A percentile compares a stretch with the other conserved stretches of the same genome.
phyloP scores from a whole-genome alignment of 2,888 invertebrate species.

The Ariolimax columbianus region DNA sequence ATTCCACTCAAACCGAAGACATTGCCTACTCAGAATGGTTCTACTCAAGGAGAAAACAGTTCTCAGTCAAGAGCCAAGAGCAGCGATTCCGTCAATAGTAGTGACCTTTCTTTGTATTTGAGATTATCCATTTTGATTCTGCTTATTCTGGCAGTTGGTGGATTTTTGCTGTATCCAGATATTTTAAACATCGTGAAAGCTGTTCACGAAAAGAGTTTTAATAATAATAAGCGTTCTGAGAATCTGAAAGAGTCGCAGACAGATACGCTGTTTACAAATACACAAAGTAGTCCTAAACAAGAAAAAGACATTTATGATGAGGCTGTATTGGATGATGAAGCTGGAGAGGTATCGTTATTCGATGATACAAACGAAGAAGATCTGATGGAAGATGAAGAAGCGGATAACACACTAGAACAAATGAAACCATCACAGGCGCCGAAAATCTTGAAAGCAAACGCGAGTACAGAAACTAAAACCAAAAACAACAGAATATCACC shows the following conservation, averaged over 20 bases:
- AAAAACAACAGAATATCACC: background rate
- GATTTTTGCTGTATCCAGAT: constrained; percentile 54
- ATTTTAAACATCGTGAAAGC: constrained; percentile 42
- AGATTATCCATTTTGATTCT: constrained; percentile 37
- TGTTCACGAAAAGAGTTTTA: background rate
- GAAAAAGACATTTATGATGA: background rate
- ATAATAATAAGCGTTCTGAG: background rate
- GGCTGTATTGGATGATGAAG: constrained; percentile 3
- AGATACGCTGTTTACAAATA: background rate
- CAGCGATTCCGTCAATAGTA: background rate
- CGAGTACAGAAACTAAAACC: no score
- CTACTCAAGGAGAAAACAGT: background rate
- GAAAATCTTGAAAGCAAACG: background rate
- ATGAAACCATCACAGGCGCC: background rate
- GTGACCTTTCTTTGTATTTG: background rate
- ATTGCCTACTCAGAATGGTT: background rate
- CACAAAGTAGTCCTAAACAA: background rate
- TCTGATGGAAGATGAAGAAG: constrained; percentile 44
- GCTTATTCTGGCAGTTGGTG: constrained; percentile 41
- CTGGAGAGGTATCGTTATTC: background rate
- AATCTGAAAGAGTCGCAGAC: background rate
- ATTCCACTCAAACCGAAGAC: background rate
- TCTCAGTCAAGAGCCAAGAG: background rate
- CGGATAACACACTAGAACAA: background rate
- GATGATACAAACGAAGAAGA: constrained; percentile 32